phyloP scores from a whole-genome alignment of 2,888 invertebrate genomes.

The Platycnemis pennipes region DNA sequence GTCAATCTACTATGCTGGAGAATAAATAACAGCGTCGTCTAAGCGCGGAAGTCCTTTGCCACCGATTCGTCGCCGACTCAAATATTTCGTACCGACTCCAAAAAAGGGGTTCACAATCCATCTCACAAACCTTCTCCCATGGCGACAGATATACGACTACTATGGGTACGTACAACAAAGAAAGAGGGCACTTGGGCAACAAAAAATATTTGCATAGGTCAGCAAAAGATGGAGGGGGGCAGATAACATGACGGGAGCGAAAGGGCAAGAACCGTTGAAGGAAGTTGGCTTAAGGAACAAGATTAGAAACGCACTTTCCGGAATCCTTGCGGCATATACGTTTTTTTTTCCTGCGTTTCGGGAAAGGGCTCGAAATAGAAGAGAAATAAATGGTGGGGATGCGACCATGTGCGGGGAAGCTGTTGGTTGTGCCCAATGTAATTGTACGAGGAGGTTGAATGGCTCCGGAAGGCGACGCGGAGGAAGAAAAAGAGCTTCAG shows the following conservation, averaged over 20 bases:
- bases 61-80: not conserved
- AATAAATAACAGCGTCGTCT: too few species aligned
- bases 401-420: not conserved
- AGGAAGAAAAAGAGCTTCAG: not conserved
- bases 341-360: not conserved
- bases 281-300: slow-evolving; percentile 11
- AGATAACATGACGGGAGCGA: not conserved
- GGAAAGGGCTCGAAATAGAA: not conserved
- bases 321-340: not conserved
- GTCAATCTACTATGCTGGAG: too few species aligned
- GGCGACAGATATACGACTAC: not conserved
- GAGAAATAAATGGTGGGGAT: not conserved
- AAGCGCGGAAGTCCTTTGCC: too few species aligned
- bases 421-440: not conserved
- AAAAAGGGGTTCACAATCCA: not conserved
- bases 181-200: not conserved
- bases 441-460: not conserved
- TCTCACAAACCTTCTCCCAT: not conserved
- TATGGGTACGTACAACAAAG: not conserved
- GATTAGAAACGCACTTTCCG: slow-evolving; percentile 39
- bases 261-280: too few species aligned
- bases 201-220: not conserved
- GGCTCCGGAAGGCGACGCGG: not conserved
- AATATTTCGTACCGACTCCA: not conserved
- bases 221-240: not conserved